These are phyloP conservation scores for Papilio helenus DNA, from an alignment of 1,140 invertebrate genomes.

Conservation along the genomic window DNA sequence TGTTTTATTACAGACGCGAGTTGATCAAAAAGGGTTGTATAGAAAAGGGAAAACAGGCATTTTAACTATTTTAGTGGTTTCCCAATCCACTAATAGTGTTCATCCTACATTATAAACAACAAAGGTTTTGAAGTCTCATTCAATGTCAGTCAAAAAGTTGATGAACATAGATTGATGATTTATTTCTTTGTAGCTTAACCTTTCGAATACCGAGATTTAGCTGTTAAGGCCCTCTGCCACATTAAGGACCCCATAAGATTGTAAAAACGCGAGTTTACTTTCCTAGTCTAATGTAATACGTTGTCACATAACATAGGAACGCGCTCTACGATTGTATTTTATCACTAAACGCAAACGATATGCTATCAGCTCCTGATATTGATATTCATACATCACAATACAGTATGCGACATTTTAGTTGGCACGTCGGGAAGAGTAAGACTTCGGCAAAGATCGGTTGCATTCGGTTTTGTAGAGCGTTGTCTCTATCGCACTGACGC, in stretches of 20 bases:
- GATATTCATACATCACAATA: conserved; percentile 38
- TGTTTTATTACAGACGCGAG: too few relatives aligned
- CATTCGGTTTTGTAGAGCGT: neutral
- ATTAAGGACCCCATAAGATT: conserved; percentile 3
- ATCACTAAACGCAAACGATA: conserved; percentile 27
- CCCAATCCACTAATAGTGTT: too few relatives aligned
- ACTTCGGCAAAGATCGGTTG: neutral
- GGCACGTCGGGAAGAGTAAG: neutral
- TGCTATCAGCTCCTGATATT: conserved; percentile 34
- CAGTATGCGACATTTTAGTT: neutral
- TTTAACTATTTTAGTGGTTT: too few relatives aligned
- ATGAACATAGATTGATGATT: neutral
- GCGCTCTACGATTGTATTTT: conserved; percentile 23
- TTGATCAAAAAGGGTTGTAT: too few relatives aligned
- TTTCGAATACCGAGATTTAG: neutral
- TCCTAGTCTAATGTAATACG: conserved; percentile 3
- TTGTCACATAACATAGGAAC: conserved; percentile 8
- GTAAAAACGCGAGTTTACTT: neutral
- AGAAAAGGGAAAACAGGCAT: too few relatives aligned
- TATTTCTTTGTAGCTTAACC: neutral
- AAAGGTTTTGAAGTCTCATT: neutral
- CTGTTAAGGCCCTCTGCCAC: neutral
- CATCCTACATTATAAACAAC: too few relatives aligned
- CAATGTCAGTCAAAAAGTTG: neutral
- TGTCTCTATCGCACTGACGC: neutral